A percentile compares a stretch with the other conserved stretches of the same genome.
Conservation (phyloP, 1,140 invertebrate species). For the Penaeus indicus region DNA sequence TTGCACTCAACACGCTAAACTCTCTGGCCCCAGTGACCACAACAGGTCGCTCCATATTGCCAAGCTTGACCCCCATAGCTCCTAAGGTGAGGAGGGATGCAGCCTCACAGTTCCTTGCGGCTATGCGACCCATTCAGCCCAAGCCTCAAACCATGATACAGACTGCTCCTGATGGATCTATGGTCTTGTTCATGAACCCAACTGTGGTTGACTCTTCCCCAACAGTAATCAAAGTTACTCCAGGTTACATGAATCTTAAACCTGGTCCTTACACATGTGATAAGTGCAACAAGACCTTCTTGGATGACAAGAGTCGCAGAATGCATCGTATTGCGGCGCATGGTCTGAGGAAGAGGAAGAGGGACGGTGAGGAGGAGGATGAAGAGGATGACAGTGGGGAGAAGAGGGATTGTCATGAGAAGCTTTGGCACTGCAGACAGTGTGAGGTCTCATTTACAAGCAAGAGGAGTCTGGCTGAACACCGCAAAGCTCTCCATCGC, state of each 20-base stretch:
- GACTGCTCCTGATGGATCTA: slow-evolving; percentile 50
- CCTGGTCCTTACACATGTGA: slow-evolving; percentile 34
- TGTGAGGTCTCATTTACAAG: slow-evolving; percentile 23
- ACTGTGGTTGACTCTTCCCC: slow-evolving; percentile 27
- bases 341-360: slow-evolving; percentile 35
- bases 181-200: slow-evolving; percentile 51
- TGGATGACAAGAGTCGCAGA: slow-evolving; percentile 42
- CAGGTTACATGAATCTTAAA: slow-evolving; percentile 50
- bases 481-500: neutral
- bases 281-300: slow-evolving; percentile 43
- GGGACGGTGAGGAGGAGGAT: slow-evolving; percentile 18
- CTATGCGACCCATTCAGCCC: slow-evolving; percentile 53
- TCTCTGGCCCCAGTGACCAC: neutral
- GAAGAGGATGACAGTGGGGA: slow-evolving; percentile 18
- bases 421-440: slow-evolving; percentile 33
- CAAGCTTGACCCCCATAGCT: neutral
- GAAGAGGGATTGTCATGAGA: slow-evolving; percentile 7
- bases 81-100: slow-evolving; percentile 16
- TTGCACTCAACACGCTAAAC: neutral
- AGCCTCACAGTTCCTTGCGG: slow-evolving; percentile 16
- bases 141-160: slow-evolving; percentile 48
- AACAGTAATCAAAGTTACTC: slow-evolving; percentile 31
- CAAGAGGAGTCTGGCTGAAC: slow-evolving; percentile 35
- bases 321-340: slow-evolving; percentile 48
- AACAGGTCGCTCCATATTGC: neutral